Conservation (phyloP, 1,140 invertebrate species). For the Epicauta chinensis region DNA sequence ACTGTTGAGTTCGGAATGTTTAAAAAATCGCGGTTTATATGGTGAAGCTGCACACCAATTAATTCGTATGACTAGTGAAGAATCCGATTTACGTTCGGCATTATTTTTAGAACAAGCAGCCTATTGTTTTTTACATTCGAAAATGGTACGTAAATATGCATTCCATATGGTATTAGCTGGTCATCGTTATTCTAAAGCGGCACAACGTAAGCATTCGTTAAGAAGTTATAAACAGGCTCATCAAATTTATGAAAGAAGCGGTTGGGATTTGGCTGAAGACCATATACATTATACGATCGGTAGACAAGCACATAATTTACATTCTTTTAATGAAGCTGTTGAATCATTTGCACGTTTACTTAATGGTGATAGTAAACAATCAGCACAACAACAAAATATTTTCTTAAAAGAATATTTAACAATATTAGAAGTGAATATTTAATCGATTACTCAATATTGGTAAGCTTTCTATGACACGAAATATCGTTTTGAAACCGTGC, state of each 20-base stretch:
- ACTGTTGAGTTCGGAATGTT: constrained; percentile 77
- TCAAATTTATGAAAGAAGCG: constrained; percentile 75
- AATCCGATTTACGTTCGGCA: constrained; percentile 84
- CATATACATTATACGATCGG: constrained; percentile 93
- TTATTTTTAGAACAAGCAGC: constrained; percentile 92
- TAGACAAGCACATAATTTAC: constrained; percentile 75
- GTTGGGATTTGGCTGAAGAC: constrained; percentile 89
- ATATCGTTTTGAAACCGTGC: too few species aligned
- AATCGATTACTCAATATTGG: too few species aligned
- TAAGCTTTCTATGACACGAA: too few species aligned
- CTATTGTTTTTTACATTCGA: constrained; percentile 77
- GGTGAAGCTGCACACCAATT: constrained; percentile 89
- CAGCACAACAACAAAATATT: constrained; percentile 68
- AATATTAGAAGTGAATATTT: constrained; percentile 61
- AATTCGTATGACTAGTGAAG: constrained; percentile 92
- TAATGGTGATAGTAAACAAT: constrained; percentile 67
- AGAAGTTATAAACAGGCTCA: constrained; percentile 88
- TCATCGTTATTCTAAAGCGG: constrained; percentile 86
- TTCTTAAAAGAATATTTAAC: constrained; percentile 86
- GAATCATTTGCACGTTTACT: constrained; percentile 74
- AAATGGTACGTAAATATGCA: constrained; percentile 90
- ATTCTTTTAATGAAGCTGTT: constrained; percentile 66
- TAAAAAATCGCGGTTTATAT: constrained; percentile 68
- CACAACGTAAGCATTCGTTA: constrained; percentile 83
- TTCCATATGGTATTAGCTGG: constrained; percentile 95